Evolutionary conservation across 2,113 vertebrate genomes (phyloP).

Genomic region (Dromiciops gliroides): DNA sequence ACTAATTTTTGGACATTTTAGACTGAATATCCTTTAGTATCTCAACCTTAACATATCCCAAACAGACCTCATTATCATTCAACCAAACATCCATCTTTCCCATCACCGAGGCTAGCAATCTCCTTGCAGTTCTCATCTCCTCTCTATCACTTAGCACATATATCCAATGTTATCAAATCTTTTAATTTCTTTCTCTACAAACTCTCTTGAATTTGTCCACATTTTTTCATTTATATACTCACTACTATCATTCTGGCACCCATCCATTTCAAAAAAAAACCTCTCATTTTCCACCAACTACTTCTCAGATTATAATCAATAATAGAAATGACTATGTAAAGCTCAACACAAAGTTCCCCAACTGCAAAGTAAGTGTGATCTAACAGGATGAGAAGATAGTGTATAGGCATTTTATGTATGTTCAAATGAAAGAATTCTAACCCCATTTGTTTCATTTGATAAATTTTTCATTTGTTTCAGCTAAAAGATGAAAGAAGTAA

Average conservation of each 20-base stretch:
- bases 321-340: slow-evolving; percentile 54
- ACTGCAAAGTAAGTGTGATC: neutral
- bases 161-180: neutral
- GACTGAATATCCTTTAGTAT: neutral
- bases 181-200: neutral
- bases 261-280: neutral
- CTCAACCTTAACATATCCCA: neutral
- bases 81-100: neutral
- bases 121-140: neutral
- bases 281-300: neutral
- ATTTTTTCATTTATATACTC: neutral
- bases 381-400: neutral
- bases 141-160: neutral
- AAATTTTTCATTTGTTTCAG: neutral
- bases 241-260: neutral
- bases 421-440: neutral
- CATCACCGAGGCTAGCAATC: neutral
- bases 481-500: neutral
- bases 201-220: neutral
- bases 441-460: neutral
- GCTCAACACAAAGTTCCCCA: neutral
- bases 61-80: neutral
- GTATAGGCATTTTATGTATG: no score
- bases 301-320: slow-evolving; percentile 71
- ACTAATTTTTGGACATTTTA: neutral